Evolutionary conservation across 1,140 invertebrate species (phyloP).

Genomic region (Bathynomus jamesi): DNA sequence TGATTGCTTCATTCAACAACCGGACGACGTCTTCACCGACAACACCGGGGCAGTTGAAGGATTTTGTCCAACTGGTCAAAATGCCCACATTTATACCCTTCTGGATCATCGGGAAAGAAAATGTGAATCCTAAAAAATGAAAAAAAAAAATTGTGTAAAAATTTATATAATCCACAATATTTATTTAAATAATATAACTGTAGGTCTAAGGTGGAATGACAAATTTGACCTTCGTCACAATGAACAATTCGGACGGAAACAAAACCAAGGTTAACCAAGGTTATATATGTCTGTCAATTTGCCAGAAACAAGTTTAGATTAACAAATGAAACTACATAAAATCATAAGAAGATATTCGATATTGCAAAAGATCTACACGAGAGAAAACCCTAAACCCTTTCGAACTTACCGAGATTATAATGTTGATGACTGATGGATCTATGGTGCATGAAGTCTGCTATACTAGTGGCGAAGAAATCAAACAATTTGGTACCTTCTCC

Average conservation of each 20-base stretch:
- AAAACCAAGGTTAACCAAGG: no score
- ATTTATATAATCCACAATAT: not conserved
- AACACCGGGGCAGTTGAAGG: slow-evolving; percentile 63
- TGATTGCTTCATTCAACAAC: slow-evolving; percentile 60
- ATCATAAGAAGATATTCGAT: not conserved
- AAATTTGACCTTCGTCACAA: no score
- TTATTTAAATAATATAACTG: not conserved
- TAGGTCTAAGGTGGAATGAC: no score
- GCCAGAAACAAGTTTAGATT: not conserved
- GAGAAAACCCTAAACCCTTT: not conserved
- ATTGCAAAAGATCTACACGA: no score
- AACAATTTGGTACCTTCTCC: slow-evolving; percentile 55
- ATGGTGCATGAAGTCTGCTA: slow-evolving; percentile 56
- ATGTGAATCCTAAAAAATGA: slow-evolving; percentile 40
- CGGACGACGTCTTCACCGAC: slow-evolving; percentile 62
- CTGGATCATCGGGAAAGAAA: slow-evolving; percentile 73
- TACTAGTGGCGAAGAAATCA: slow-evolving; percentile 65
- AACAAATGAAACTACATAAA: not conserved
- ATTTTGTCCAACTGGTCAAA: slow-evolving; percentile 71
- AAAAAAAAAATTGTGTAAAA: not conserved
- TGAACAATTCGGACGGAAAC: no score
- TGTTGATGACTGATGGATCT: slow-evolving; percentile 1
- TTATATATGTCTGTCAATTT: no score
- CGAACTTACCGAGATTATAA: slow-evolving; percentile 9
- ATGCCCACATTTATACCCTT: slow-evolving; percentile 57